Evolutionary conservation across 1,140 invertebrate genomes (phyloP).

Genomic region (Glossosoma conforme): DNA sequence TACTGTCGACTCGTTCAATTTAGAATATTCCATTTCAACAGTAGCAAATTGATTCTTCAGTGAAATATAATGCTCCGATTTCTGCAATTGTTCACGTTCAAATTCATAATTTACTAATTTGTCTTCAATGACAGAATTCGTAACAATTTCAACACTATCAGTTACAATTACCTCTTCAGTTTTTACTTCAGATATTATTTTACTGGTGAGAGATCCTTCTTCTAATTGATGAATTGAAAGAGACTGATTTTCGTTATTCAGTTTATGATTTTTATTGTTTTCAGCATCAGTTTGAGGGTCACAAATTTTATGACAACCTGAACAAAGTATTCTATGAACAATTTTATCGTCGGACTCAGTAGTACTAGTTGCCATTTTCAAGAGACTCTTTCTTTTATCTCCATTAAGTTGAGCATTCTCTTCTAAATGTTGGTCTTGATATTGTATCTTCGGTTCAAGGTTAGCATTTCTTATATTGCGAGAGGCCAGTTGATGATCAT

Average conservation of each 20-base stretch:
- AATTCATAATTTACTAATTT: constrained; percentile 3
- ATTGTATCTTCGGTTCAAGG: no score
- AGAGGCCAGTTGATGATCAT: no score
- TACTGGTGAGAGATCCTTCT: constrained; percentile 1
- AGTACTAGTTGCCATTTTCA: no score
- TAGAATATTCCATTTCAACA: neutral
- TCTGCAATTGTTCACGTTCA: neutral
- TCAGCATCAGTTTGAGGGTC: no score
- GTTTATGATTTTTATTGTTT: no score
- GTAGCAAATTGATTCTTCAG: constrained; percentile 3
- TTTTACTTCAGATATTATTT: neutral
- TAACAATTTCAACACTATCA: neutral
- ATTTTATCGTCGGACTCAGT: no score
- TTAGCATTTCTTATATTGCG: no score
- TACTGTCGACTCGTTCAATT: constrained; percentile 3
- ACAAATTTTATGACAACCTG: no score
- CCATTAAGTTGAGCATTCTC: no score
- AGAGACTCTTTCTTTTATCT: no score
- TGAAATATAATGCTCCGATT: neutral
- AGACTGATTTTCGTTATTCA: constrained; percentile 3
- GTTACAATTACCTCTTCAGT: neutral
- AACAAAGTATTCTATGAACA: no score
- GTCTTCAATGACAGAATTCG: neutral
- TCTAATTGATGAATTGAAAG: constrained; percentile 1
- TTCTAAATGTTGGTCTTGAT: no score